Conservation (phyloP, 2,797 vertebrate genomes). For the Aphelocoma californica region DNA sequence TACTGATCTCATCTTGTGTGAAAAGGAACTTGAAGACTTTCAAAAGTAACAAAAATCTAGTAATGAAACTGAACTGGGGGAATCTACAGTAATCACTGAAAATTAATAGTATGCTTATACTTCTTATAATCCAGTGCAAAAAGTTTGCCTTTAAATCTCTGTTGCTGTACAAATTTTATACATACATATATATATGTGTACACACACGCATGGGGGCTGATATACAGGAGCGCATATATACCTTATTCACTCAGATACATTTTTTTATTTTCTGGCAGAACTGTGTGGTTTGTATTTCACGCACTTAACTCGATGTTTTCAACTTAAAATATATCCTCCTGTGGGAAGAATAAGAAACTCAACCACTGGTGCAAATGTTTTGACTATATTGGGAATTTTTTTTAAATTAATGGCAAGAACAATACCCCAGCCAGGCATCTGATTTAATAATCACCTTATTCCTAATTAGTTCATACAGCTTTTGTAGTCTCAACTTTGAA, state of each 20-base stretch:
- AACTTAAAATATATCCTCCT: neutral
- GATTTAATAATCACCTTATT: neutral
- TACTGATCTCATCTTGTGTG: neutral
- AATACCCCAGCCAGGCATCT: neutral
- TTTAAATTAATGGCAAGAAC: neutral
- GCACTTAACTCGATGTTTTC: neutral
- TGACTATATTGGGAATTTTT: neutral
- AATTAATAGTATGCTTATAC: neutral
- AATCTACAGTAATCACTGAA: neutral
- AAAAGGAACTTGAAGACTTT: neutral
- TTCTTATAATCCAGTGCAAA: neutral
- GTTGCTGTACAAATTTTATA: neutral
- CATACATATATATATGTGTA: neutral
- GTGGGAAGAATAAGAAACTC: neutral
- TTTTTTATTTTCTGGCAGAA: neutral
- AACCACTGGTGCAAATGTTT: neutral
- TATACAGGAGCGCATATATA: neutral
- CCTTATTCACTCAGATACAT: neutral
- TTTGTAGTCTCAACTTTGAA: neutral
- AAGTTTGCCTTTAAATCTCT: neutral
- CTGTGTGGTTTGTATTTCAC: neutral
- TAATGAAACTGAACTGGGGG: neutral
- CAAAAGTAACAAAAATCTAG: neutral
- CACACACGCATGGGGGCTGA: accelerated
- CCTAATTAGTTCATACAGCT: neutral